phyloP scores from a whole-genome alignment of 92 coral and sea anemone genomes.

The Anthopleura xanthogrammica region DNA sequence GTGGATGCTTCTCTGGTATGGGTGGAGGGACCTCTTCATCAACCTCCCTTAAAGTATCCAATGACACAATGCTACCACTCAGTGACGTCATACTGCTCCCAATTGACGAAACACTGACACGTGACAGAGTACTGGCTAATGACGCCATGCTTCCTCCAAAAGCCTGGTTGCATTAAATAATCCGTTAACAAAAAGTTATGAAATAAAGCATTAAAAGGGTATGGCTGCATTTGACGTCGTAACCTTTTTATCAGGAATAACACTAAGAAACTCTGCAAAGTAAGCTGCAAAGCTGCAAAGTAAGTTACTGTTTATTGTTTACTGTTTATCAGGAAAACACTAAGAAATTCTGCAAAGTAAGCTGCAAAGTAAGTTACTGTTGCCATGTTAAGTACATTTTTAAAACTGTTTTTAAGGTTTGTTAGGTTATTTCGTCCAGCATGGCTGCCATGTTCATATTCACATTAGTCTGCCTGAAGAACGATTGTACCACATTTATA shows the following conservation, averaged over 20 bases:
- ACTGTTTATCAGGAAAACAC: too few relatives aligned
- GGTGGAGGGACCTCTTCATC: constrained; percentile 77
- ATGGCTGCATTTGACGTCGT: not conserved
- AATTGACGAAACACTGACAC: constrained; percentile 19
- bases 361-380: not conserved
- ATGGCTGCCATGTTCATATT: not conserved
- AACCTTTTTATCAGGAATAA: too few relatives aligned
- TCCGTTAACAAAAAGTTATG: not conserved
- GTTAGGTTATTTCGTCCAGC: too few relatives aligned
- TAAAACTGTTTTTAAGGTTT: too few relatives aligned
- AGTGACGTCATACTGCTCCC: constrained; percentile 41
- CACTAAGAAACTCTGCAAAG: not conserved
- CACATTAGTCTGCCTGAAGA: not conserved
- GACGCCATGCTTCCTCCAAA: constrained; percentile 21
- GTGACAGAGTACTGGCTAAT: constrained; percentile 20
- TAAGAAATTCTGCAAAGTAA: constrained; percentile 7
- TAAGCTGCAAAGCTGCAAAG: too few relatives aligned
- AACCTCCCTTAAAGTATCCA: constrained; percentile 64
- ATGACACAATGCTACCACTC: constrained; percentile 51
- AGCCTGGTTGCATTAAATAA: not conserved
- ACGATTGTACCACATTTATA: not conserved
- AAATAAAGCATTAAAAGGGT: not conserved
- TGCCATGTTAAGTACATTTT: too few relatives aligned
- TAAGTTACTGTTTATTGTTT: not conserved
- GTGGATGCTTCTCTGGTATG: constrained; percentile 62